These are phyloP conservation scores for Tromatobia lineatoria DNA, from an alignment of 2,888 invertebrate genomes.

Conservation along the genomic window DNA sequence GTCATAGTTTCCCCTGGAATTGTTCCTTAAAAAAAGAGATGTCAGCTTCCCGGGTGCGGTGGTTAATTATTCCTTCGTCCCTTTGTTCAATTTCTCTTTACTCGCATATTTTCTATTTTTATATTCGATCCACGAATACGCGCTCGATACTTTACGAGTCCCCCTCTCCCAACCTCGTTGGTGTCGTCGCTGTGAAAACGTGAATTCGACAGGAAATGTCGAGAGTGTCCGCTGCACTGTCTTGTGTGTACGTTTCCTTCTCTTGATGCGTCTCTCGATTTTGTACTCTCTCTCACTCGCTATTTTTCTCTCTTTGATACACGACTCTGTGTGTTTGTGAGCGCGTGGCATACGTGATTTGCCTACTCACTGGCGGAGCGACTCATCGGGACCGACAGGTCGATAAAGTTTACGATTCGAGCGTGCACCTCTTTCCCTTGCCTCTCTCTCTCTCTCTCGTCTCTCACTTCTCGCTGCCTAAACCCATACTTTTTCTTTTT, in stretches of 20 bases:
- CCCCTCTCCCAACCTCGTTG: not conserved
- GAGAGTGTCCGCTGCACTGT: conserved; percentile 42
- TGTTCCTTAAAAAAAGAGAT: conserved; percentile 5
- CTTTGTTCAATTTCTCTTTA: conserved; percentile 21
- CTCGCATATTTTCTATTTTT: conserved; percentile 34
- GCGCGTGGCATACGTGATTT: conserved; percentile 65
- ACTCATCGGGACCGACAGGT: conserved; percentile 53
- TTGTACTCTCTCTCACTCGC: not conserved
- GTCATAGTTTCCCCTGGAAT: conserved; percentile 16
- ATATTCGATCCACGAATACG: conserved; percentile 53
- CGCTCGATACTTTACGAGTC: conserved; percentile 50
- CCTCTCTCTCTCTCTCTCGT: conserved; percentile 42
- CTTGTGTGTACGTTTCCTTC: conserved; percentile 31
- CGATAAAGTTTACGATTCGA: conserved; percentile 68
- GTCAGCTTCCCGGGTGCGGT: conserved; percentile 1
- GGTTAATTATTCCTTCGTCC: conserved; percentile 41
- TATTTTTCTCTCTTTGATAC: not conserved
- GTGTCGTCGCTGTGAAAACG: conserved; percentile 45
- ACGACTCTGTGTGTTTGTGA: conserved; percentile 5
- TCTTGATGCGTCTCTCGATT: conserved; percentile 21
- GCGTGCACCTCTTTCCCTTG: conserved; percentile 44
- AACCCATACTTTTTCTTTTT: conserved; percentile 41
- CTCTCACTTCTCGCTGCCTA: conserved; percentile 13
- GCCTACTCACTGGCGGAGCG: conserved; percentile 52
- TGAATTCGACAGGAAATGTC: conserved; percentile 69